Conservation (phyloP, 2,888 invertebrate genomes). For the Notocelia uddmanniana region DNA sequence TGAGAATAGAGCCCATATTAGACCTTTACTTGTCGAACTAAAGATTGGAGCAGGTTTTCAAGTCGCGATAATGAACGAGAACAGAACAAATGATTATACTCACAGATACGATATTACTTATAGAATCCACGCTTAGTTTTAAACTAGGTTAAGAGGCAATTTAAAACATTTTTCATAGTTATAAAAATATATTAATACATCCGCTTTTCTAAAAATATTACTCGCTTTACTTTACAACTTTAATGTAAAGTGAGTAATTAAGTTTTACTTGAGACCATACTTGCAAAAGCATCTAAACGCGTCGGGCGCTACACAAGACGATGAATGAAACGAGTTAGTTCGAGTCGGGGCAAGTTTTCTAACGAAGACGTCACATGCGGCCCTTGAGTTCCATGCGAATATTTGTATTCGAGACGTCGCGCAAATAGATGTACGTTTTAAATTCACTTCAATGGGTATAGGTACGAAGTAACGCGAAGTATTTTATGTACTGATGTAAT, state of each 20-base stretch:
- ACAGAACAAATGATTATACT: too few species aligned
- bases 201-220: not conserved
- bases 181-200: conserved; percentile 2
- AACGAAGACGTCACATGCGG: conserved; percentile 69
- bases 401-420: conserved; percentile 55
- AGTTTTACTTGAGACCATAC: not conserved
- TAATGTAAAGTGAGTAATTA: not conserved
- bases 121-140: not conserved
- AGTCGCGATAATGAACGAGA: too few species aligned
- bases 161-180: not conserved
- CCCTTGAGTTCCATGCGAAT: conserved; percentile 62
- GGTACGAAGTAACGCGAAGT: not conserved
- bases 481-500: not conserved
- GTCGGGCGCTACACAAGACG: conserved; percentile 57
- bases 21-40: too few species aligned
- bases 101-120: too few species aligned
- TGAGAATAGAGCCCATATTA: too few species aligned
- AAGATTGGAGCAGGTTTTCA: too few species aligned
- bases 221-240: not conserved
- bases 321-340: conserved; percentile 73
- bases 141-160: conserved; percentile 15
- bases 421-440: conserved; percentile 36
- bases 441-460: not conserved
- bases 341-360: conserved; percentile 70
- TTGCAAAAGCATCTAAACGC: conserved; percentile 56